A percentile compares a stretch with the other conserved stretches of the same genome.
phyloP scores from a whole-genome alignment of 2,797 vertebrate species.

The Taeniopygia guttata region DNA sequence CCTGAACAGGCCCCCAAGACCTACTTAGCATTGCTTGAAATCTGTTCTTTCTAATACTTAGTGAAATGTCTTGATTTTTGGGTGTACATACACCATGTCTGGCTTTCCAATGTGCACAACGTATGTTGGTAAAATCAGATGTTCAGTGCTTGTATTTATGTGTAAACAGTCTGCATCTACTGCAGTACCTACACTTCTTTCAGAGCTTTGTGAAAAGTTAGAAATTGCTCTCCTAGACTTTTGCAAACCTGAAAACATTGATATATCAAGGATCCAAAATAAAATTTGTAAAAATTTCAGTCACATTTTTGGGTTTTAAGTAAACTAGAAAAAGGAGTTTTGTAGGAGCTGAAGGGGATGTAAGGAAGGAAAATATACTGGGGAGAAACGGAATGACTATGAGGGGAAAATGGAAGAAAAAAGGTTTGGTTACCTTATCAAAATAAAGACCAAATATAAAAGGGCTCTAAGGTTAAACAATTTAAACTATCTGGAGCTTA shows the following conservation, averaged over 20 bases:
- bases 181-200: not conserved
- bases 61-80: not conserved
- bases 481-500: not conserved
- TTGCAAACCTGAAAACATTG: not conserved
- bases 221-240: not conserved
- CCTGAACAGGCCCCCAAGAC: not conserved
- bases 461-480: not conserved
- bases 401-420: not conserved
- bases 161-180: slow-evolving; percentile 16
- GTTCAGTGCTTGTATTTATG: slow-evolving; percentile 6
- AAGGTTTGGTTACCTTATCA: not conserved
- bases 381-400: not conserved
- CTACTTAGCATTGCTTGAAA: not conserved
- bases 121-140: not conserved
- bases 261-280: not conserved
- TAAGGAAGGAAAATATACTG: not conserved
- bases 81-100: not conserved
- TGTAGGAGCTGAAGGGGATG: not conserved
- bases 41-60: not conserved
- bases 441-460: not conserved
- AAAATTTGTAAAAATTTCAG: not conserved
- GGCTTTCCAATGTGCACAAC: not conserved
- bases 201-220: not conserved
- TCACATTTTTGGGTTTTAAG: not conserved
- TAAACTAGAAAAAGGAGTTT: not conserved